phyloP scores from a whole-genome alignment of 2,888 invertebrate species.

The Pachliopta kotzebuea region DNA sequence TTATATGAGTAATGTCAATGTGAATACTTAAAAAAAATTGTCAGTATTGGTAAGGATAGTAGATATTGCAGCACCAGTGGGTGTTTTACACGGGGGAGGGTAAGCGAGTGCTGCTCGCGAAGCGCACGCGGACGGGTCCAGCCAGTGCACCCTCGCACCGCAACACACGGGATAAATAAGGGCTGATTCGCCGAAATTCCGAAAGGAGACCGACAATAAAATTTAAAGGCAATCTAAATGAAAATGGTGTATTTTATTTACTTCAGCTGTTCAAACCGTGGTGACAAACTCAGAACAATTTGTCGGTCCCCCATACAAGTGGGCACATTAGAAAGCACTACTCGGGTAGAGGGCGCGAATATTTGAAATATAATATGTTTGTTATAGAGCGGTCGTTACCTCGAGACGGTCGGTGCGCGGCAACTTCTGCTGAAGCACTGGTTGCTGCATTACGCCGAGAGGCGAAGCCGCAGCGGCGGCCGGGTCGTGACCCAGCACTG shows the following conservation, averaged over 20 bases:
- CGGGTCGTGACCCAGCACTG: constrained; percentile 94
- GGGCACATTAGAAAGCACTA: constrained; percentile 66
- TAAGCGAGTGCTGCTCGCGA: constrained; percentile 77
- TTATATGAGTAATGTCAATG: background rate
- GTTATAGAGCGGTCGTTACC: constrained; percentile 83
- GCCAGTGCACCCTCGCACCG: constrained; percentile 56
- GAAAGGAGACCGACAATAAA: constrained; percentile 58
- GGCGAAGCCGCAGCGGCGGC: constrained; percentile 88
- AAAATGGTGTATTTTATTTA: background rate
- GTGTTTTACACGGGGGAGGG: constrained; percentile 59
- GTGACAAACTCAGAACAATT: background rate
- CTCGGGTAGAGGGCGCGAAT: constrained; percentile 43
- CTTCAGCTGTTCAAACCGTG: background rate
- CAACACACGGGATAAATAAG: constrained; percentile 60
- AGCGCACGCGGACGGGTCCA: constrained; percentile 55
- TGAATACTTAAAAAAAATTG: background rate
- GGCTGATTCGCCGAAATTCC: constrained; percentile 52
- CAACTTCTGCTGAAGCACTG: constrained; percentile 95
- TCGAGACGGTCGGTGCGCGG: constrained; percentile 97
- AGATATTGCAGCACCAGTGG: constrained; percentile 58
- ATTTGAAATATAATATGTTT: constrained; percentile 45
- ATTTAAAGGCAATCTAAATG: constrained; percentile 14
- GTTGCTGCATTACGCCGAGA: constrained; percentile 91
- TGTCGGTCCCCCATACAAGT: constrained; percentile 59
- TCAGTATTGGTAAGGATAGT: background rate